Base-by-base conservation (phyloP, 2,797 vertebrate species). In the Sebastes matsubarae region DNA sequence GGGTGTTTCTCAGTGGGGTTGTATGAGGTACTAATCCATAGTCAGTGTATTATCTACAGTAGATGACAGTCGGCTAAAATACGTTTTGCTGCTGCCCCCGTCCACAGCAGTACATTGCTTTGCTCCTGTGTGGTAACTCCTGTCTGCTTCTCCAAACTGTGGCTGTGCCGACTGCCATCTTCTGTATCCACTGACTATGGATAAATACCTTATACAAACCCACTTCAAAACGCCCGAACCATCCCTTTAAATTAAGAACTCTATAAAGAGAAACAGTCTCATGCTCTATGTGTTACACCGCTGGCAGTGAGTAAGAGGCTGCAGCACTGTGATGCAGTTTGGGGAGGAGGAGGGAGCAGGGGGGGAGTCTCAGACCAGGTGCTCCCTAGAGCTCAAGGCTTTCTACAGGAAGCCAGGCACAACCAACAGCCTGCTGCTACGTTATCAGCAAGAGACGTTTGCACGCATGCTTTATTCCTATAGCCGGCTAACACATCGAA, bases 201-300 rank as follows among this genome's bases (percentile, higher is more conserved):
- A 46, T 18, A 46, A 46, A 16, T 46, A 46, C 42, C 42, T 46
- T 18, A 46, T 46, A 46, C 42, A 46, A 46, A 0, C 42, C 42
- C 42, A 46, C 42, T 46, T 46, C 16, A 46, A 46, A 46, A 46
- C 42, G 16, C 42, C 42, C 16, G 42, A 46, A 18, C 42, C 16
- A 46, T 18, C 16, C 42, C 42, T 46, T 50, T 8, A 58, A 25
- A 38, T 42, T 13, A 79, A 74, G 68, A 54, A 77, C 58, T 54
- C 72, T 22, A 52, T 57, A 74, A 80, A 50, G 64, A 85, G 57
- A 74, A 75, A 25, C 68, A 79, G 66, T 66, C 36, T 73, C 89
- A 92, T 94, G 93, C 91, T 70, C 38, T 50, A 24, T 32, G 74
- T 69, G 76, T 76, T 59, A 61, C 71, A 73, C 30, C 13, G 63